A percentile compares a stretch with the other conserved stretches of the same genome.
These are phyloP conservation scores for Amphipyra berbera DNA, from an alignment of 2,888 invertebrate genomes.

Conservation along the genomic window DNA sequence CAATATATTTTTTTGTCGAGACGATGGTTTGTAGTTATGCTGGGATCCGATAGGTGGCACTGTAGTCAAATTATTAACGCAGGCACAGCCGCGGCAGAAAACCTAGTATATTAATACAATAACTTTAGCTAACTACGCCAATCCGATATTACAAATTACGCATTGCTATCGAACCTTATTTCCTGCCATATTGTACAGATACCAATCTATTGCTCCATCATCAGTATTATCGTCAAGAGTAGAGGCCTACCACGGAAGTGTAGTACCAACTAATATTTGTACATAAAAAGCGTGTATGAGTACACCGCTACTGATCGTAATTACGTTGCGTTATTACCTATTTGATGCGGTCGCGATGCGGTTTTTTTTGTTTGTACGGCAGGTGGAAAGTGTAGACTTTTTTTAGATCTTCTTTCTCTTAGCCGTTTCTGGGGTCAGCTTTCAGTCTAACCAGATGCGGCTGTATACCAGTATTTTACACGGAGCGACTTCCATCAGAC, in stretches of 20 bases:
- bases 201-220: constrained; percentile 31
- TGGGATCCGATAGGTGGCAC: too few relatives aligned
- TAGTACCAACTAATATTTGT: constrained; percentile 44
- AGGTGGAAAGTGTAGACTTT: constrained; percentile 42
- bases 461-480: too few relatives aligned
- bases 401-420: not conserved
- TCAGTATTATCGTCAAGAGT: constrained; percentile 25
- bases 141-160: too few relatives aligned
- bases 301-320: constrained; percentile 51
- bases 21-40: too few relatives aligned
- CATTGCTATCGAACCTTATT: constrained; percentile 15
- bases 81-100: too few relatives aligned
- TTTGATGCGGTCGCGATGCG: constrained; percentile 76
- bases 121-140: too few relatives aligned
- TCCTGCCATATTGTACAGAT: constrained; percentile 38
- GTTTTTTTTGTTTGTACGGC: constrained; percentile 62
- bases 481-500: too few relatives aligned
- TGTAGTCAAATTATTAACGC: too few relatives aligned
- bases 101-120: too few relatives aligned
- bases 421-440: too few relatives aligned
- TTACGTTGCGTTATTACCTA: constrained; percentile 72
- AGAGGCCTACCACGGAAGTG: constrained; percentile 37
- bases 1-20: too few relatives aligned
- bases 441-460: too few relatives aligned
- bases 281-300: constrained; percentile 52